Evolutionary conservation across 2,888 invertebrate genomes (phyloP), one percentile per base, ranked within the genome.

Genomic region (Odontomyia ornata): DNA sequence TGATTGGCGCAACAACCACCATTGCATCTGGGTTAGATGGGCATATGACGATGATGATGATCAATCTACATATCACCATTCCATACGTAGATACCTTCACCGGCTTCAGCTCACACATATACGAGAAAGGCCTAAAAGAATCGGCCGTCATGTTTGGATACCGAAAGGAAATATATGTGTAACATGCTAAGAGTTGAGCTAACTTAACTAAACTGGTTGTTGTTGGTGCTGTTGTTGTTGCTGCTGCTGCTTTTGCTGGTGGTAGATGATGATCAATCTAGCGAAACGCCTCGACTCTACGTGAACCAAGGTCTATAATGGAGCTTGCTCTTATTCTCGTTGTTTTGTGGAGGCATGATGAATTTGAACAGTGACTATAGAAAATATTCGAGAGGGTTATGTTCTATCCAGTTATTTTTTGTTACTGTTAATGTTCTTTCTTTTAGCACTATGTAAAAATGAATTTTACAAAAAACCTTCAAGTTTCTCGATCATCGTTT

Each of bases 91-190:
- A 60, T 60, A 11, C 23, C n/a, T n/a, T n/a, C n/a, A n/a, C n/a
- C n/a, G n/a, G 11, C 56, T 60, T 11, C 11, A 60, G 23, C 28
- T 18, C 28, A 65, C 21, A 65, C n/a, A 36, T 30, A 65, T n/a
- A 13, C 28, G n/a, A n/a, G 57, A 60, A 60, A 60, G 25, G 21
- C 21, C 57, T 25, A 60, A 57, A 57, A 18, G 36, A 64, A 28
- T 30, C 30, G 18, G n/a, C n/a, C n/a, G n/a, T 64, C 30, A 65
- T 65, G 65, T 65, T 65, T 65, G 62, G 28, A 62, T 27, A 65
- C 18, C 65, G 30, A 36, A 65, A 13, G 4, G 36, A 36, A 36
- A 36, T 36, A n/a, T n/a, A 36, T 65, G 28, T 65, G 36, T 30
- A 65, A 65, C 65, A 36, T n/a, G 64, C 25, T 64, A 60, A 60